phyloP scores from a whole-genome alignment of 1,140 invertebrate genomes.

The Heliothis subflexa region DNA sequence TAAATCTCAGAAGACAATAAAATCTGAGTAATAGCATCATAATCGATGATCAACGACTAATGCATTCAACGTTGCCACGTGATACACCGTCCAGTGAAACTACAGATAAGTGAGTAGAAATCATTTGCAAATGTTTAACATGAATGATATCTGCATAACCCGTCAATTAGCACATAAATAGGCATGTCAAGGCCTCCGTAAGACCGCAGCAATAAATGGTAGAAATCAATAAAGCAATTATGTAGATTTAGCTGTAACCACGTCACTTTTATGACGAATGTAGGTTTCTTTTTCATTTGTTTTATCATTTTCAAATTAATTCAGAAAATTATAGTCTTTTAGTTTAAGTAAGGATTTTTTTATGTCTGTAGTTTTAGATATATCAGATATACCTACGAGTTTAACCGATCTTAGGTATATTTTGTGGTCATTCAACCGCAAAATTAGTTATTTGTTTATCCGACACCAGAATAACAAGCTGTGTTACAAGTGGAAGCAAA shows the following conservation, averaged over 20 bases:
- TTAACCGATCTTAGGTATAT: no score
- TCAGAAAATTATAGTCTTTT: not conserved
- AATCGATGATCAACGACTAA: not conserved
- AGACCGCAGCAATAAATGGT: constrained; percentile 20
- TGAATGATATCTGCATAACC: constrained; percentile 33
- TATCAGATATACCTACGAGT: no score
- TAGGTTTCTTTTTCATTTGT: not conserved
- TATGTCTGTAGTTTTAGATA: no score
- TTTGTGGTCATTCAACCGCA: no score
- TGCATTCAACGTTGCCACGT: not conserved
- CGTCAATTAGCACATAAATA: constrained; percentile 37
- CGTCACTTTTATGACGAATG: not conserved
- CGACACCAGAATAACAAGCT: no score
- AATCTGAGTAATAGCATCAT: constrained; percentile 6
- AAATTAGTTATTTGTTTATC: no score
- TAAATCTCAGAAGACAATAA: constrained; percentile 13
- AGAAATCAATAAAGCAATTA: constrained; percentile 27
- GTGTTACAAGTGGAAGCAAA: not conserved
- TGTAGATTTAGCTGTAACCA: not conserved
- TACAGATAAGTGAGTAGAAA: not conserved
- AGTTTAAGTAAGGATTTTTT: not conserved
- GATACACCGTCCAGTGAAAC: not conserved
- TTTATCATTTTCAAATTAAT: not conserved
- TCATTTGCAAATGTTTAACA: not conserved
- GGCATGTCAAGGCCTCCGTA: constrained; percentile 8